Base-by-base conservation (phyloP, 2,113 vertebrate genomes). In the Sinocyclocheilus anshuiensis region DNA sequence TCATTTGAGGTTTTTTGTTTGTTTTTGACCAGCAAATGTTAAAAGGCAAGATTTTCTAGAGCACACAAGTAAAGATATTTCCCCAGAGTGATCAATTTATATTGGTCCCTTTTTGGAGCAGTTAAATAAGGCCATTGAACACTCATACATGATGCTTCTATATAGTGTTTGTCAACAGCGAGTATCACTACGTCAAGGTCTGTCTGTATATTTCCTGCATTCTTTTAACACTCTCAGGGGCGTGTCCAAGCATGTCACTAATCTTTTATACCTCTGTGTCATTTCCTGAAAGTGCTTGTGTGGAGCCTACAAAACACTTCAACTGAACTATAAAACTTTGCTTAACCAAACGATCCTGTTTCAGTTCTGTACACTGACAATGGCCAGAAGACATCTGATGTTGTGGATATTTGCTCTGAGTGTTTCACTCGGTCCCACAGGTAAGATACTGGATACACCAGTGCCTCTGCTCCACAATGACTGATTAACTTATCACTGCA, bases 371-470 rank as follows among this genome's bases (percentile, higher is more conserved):
- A 59, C 77, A 7, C 6, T 74, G 82, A 94, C 88, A 84, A 94
- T 94, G 93, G 85, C 22, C 16, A 45, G 0, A 10, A 71, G 65
- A 22, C 65, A 9, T 78, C 83, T 92, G 55, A 87, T 93, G 15
- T 83, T 94, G 89, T 93, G 92, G 94, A 26, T 92, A 84, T 87
- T 94, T 45, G 42, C 88, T 74, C 90, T 94, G 16, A 86, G 85
- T 16, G 83, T 86, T 79, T 90, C 89, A 1, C 67, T 89, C 20
- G 45, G 78, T 86, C 72, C 76, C 75, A 90, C 93, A 88, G 94
- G 94, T 95, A 89, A 92, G 94, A 91, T 78, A 91, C 81, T 26
- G 55, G 88, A 83, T 91, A 91, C 85, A 76, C 39, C 76, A 81
- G 59, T 82, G 36, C 80, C 81, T 83, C 53, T 57, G 24, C 84